Conservation (phyloP, 2,888 invertebrate species). For the Schizotus pectinicornis region DNA sequence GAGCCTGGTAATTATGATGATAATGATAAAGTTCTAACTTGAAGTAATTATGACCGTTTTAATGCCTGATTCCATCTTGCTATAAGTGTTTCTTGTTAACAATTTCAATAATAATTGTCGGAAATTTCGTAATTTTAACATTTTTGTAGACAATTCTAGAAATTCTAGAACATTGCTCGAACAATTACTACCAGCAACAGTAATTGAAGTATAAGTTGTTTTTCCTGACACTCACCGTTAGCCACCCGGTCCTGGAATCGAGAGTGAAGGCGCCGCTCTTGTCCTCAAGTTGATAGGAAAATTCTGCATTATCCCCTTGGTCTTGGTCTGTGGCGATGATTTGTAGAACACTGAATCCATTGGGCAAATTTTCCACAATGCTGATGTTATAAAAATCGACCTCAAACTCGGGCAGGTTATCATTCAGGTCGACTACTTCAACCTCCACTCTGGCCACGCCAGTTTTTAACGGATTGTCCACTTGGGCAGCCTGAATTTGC, state of each 20-base stretch:
- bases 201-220: too few relatives aligned
- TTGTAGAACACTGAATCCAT: slow-evolving; percentile 74
- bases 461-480: slow-evolving; percentile 78
- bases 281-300: slow-evolving; percentile 78
- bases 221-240: slow-evolving; percentile 78
- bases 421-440: slow-evolving; percentile 78
- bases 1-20: too few relatives aligned
- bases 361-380: slow-evolving; percentile 89
- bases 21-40: too few relatives aligned
- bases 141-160: too few relatives aligned
- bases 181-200: too few relatives aligned
- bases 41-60: too few relatives aligned
- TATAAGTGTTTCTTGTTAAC: too few relatives aligned
- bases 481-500: slow-evolving; percentile 79
- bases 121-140: too few relatives aligned
- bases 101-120: too few relatives aligned
- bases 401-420: slow-evolving; percentile 86
- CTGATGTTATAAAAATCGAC: slow-evolving; percentile 90
- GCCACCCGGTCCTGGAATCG: slow-evolving; percentile 82
- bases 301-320: slow-evolving; percentile 86
- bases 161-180: too few relatives aligned
- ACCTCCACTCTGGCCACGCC: slow-evolving; percentile 77
- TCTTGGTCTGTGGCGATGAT: slow-evolving; percentile 81
- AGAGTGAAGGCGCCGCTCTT: slow-evolving; percentile 79
- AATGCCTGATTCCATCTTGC: too few relatives aligned